Base-by-base conservation (phyloP, 2,113 vertebrate species). In the Monarcha castaneiventris region DNA sequence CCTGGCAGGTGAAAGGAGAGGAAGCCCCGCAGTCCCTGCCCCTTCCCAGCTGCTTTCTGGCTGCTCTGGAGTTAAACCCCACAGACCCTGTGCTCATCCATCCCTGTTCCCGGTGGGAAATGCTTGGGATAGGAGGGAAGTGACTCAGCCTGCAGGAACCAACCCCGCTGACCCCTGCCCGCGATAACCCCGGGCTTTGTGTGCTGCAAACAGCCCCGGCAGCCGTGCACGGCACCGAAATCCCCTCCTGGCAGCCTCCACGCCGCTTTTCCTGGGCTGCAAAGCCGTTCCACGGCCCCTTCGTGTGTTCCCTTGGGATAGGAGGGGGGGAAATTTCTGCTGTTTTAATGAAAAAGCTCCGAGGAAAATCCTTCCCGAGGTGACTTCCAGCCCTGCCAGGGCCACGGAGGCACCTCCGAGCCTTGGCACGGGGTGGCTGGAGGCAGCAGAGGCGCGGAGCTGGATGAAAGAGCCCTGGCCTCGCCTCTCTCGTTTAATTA, bases 201-300 rank as follows among this genome's bases (percentile, higher is more conserved):
- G 61, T 10, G 52, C 72, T 16, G 4, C 73, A 10, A 29, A n/a
- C 58, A 44, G 37, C 66, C 3, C 3, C 0, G 17, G 2, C 6
- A 19, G 1, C 12, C 0, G 7, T 5, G 41, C 33, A 2, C 0
- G 49, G 58, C 82, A 7, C 59, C 1, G 3, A 19, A 1, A 10
- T 20, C 9, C 32, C 29, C 52, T 58, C 84, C 68, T 1, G 49
- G 11, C 11, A 30, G 35, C 10, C 58, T 61, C 59, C 13, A 9
- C 56, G 16, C 23, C 2, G 0, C 3, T 30, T 48, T 58, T 25
- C 27, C 62, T 0, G 8, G 41, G 29, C 33, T 35, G 55, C 73
- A 46, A 62, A 77, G 6, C 41, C 59, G 1, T 8, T 16, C 19
- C 10, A 11, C 0, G 6, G 26, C 49, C 22, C 22, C 16, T 52